Evolutionary conservation across 30 jellyfish, hydroid and myxozoan species (phyloP).

Genomic region (Turritopsis dohrnii): DNA sequence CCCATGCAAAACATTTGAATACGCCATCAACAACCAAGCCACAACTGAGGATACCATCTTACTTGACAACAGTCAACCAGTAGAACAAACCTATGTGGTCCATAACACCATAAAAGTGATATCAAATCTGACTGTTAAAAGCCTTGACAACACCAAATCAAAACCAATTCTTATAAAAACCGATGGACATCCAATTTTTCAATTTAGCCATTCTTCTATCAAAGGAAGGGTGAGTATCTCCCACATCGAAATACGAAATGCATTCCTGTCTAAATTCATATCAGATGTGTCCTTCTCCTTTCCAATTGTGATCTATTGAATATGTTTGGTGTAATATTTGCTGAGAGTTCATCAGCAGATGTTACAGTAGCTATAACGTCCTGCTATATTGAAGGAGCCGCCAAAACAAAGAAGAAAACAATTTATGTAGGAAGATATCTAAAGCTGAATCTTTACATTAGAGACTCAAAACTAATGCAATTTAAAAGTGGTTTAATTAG

Average conservation of each 20-base stretch:
- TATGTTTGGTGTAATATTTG: background rate
- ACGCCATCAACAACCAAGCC: background rate
- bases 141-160: background rate
- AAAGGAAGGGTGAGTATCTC: background rate
- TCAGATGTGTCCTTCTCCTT: background rate
- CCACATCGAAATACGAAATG: background rate
- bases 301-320: background rate
- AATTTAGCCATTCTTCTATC: background rate
- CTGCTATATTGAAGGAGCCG: background rate
- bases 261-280: background rate
- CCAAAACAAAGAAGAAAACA: background rate
- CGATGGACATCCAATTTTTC: background rate
- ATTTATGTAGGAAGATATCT: background rate
- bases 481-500: background rate
- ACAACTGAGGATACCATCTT: background rate
- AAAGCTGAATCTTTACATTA: background rate
- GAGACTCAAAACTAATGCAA: background rate
- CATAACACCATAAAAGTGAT: background rate
- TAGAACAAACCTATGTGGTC: background rate
- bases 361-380: background rate
- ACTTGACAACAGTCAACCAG: background rate
- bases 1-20: background rate
- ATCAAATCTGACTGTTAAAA: background rate
- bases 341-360: background rate
- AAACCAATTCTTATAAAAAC: background rate